Evolutionary conservation across 2,888 invertebrate species (phyloP).

Genomic region (Sphaeridia pumilis): DNA sequence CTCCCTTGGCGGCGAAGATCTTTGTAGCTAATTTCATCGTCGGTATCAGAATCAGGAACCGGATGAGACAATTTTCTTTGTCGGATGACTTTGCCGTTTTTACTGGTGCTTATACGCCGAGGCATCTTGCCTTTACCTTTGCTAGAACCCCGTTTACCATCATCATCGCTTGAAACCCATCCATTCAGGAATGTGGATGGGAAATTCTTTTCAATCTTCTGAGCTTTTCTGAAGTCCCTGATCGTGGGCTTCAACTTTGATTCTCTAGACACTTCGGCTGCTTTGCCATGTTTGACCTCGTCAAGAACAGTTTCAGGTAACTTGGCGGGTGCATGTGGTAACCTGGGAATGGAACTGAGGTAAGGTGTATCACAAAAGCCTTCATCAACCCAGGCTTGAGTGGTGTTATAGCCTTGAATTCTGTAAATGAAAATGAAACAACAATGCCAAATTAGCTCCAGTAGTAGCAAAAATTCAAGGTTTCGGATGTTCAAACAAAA

Average conservation of each 20-base stretch:
- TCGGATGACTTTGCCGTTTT: too few species aligned
- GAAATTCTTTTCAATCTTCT: slow-evolving; percentile 2
- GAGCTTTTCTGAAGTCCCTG: neutral
- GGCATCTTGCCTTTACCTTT: neutral
- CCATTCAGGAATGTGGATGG: slow-evolving; percentile 4
- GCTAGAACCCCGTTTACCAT: neutral
- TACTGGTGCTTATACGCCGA: neutral
- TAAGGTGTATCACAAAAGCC: slow-evolving; percentile 11
- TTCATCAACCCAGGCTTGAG: slow-evolving; percentile 14
- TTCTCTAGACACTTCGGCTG: neutral
- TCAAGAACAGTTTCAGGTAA: neutral
- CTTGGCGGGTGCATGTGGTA: neutral
- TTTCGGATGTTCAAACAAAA: neutral
- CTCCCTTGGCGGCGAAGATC: neutral
- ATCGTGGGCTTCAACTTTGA: neutral
- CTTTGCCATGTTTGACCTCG: too few species aligned
- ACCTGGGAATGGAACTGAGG: neutral
- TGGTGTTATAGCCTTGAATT: slow-evolving; percentile 12
- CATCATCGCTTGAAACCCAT: slow-evolving; percentile 7
- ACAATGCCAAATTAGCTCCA: neutral
- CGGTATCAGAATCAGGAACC: slow-evolving; percentile 4
- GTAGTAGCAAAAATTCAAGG: neutral
- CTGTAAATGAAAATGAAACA: neutral
- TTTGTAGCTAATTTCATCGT: slow-evolving; percentile 7
- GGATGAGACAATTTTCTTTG: too few species aligned